These are phyloP conservation scores for Holotrichia oblita DNA, from an alignment of 1,140 invertebrate genomes.

Conservation along the genomic window DNA sequence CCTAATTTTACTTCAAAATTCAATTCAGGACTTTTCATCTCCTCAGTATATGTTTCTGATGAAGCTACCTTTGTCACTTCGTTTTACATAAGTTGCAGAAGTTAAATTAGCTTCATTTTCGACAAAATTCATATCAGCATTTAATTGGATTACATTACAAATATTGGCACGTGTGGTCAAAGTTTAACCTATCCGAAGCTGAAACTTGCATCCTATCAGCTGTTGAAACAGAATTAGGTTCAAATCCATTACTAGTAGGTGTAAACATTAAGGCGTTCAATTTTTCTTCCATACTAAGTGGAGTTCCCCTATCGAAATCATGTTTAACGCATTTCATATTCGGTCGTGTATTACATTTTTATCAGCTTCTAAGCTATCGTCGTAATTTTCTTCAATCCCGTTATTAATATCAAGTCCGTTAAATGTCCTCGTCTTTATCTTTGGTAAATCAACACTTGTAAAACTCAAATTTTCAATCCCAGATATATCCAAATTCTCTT, in stretches of 20 bases:
- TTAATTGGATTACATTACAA: too few species aligned
- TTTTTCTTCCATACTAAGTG: slow-evolving; percentile 32
- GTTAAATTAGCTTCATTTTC: too few species aligned
- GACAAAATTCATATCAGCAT: too few species aligned
- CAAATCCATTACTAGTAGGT: neutral
- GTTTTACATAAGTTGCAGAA: too few species aligned
- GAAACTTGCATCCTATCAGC: neutral
- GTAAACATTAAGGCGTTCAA: slow-evolving; percentile 28
- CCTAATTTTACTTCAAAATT: slow-evolving; percentile 39
- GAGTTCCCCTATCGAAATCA: neutral
- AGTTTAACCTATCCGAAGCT: neutral
- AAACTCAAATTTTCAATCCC: slow-evolving; percentile 7
- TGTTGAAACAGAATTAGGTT: neutral
- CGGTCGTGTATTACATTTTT: neutral
- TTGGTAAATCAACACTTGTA: neutral
- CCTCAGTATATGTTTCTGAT: neutral
- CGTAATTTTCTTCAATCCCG: slow-evolving; percentile 27
- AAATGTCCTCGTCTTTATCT: neutral
- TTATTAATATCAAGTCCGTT: neutral
- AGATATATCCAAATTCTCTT: slow-evolving; percentile 4
- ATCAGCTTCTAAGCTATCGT: slow-evolving; percentile 48
- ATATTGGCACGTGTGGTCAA: too few species aligned
- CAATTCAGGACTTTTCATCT: neutral
- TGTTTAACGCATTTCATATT: neutral
- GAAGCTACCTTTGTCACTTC: neutral